Percentiles rank a stretch among this genome's conserved stretches.
Evolutionary conservation across 2,113 vertebrate genomes (phyloP).

Genomic region (Tetrax tetrax): DNA sequence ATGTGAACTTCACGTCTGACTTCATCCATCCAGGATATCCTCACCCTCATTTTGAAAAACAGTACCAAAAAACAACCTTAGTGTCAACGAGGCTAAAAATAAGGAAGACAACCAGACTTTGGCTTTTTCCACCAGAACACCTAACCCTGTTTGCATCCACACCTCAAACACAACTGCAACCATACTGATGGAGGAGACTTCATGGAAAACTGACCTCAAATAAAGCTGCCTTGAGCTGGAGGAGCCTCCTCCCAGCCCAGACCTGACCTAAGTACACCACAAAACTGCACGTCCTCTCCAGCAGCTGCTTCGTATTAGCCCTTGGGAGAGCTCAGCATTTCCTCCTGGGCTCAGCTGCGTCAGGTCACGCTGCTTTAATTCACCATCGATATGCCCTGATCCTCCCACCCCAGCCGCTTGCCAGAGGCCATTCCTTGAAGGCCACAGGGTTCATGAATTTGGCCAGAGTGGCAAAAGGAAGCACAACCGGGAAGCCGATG

Average conservation of each 20-base stretch:
- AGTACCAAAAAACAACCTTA: not conserved
- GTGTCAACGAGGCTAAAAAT: rapidly evolving
- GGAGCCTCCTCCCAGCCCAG: not conserved
- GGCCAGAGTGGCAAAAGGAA: not conserved
- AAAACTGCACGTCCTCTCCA: not conserved
- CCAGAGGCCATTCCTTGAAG: not conserved
- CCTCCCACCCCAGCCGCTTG: not conserved
- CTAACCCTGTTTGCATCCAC: not conserved
- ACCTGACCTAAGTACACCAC: not conserved
- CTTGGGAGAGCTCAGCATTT: not conserved
- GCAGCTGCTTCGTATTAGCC: not conserved
- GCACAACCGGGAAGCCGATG: rapidly evolving
- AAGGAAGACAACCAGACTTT: not conserved
- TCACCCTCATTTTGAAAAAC: not conserved
- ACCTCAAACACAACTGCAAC: rapidly evolving
- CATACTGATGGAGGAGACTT: not conserved
- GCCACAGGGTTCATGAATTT: rapidly evolving
- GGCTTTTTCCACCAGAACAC: not conserved
- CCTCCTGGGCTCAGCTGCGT: rapidly evolving
- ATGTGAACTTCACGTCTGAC: not conserved
- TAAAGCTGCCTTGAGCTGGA: not conserved
- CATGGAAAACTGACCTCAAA: not conserved
- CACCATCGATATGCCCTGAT: rapidly evolving
- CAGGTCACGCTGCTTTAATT: rapidly evolving
- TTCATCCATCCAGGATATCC: not conserved